These are phyloP conservation scores for Coilia nasus DNA, from an alignment of 2,797 vertebrate species.

Conservation along the genomic window DNA sequence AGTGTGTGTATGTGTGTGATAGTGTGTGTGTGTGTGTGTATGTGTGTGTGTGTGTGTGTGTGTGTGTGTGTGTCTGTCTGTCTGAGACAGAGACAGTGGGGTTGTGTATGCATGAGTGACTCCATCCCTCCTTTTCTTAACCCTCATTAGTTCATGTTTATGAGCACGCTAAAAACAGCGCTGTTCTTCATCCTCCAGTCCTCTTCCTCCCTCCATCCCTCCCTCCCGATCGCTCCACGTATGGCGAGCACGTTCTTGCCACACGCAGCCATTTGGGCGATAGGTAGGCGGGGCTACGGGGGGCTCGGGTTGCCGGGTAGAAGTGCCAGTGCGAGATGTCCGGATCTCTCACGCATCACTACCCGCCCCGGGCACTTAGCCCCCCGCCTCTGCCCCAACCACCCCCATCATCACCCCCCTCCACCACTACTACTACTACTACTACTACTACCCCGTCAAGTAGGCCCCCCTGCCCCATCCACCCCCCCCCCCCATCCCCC, in stretches of 20 bases:
- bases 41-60: too few relatives aligned
- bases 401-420: background rate
- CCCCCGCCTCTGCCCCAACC: background rate
- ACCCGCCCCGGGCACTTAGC: conserved; percentile 53
- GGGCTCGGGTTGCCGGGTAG: conserved; percentile 70
- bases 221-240: conserved; percentile 33
- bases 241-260: conserved; percentile 56
- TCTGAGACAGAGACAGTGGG: conserved; percentile 22
- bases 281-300: conserved; percentile 34
- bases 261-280: conserved; percentile 64
- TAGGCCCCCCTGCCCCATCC: too few relatives aligned
- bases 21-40: too few relatives aligned
- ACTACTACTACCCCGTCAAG: too few relatives aligned
- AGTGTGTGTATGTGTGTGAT: background rate
- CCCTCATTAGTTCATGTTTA: conserved; percentile 68
- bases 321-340: conserved; percentile 52
- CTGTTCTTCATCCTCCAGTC: conserved; percentile 29
- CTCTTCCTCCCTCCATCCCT: conserved; percentile 37
- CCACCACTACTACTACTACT: too few relatives aligned
- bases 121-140: conserved; percentile 53
- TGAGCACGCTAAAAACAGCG: conserved; percentile 73
- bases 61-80: background rate
- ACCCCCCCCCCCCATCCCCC: background rate
- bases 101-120: conserved; percentile 47
- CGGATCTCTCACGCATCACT: conserved; percentile 21